Evolutionary conservation across 2,797 vertebrate genomes (phyloP).

Genomic region (Orientallactaga sibirica): DNA sequence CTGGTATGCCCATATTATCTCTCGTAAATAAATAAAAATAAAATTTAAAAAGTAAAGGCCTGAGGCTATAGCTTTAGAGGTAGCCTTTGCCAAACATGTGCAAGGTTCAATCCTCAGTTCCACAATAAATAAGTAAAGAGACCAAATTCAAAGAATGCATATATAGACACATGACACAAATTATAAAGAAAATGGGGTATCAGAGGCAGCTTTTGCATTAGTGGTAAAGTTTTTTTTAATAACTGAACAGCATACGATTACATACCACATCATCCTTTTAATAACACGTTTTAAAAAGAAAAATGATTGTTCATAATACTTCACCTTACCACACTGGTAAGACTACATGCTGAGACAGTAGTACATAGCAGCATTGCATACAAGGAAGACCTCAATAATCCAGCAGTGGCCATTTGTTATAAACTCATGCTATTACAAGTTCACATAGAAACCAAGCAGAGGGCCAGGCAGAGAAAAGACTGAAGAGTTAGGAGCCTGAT

Average conservation of each 20-base stretch:
- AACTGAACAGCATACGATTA: background rate
- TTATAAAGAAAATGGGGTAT: background rate
- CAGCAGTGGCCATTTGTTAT: background rate
- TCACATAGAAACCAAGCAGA: background rate
- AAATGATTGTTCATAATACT: background rate
- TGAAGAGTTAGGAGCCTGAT: background rate
- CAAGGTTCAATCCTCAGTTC: too few relatives aligned
- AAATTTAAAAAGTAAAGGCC: too few relatives aligned
- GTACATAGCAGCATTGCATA: background rate
- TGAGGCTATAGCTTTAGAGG: too few relatives aligned
- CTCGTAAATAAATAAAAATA: too few relatives aligned
- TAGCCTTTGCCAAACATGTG: too few relatives aligned
- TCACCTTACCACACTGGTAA: background rate
- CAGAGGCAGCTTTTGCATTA: background rate
- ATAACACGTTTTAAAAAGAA: background rate
- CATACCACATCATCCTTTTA: constrained; percentile 27
- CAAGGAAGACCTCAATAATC: background rate
- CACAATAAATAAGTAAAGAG: too few relatives aligned
- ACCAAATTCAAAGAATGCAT: background rate
- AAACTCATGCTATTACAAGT: constrained; percentile 19
- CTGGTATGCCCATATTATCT: too few relatives aligned
- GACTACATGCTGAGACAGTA: background rate
- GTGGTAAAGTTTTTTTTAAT: background rate
- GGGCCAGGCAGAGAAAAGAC: background rate
- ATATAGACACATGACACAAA: background rate